phyloP scores from a whole-genome alignment of 1,140 invertebrate genomes.

The Bombus waltoni region DNA sequence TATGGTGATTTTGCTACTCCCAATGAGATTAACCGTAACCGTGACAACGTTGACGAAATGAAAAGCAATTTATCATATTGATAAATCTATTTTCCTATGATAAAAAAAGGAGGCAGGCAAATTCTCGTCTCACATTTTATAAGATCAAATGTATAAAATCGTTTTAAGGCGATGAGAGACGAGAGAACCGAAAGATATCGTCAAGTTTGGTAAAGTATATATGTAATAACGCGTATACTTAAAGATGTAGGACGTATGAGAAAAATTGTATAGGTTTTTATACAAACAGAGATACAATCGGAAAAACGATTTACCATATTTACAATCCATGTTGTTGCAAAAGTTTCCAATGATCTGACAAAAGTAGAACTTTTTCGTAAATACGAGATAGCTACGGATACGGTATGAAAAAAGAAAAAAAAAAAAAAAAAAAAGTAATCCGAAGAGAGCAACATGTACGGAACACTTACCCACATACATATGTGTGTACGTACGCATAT shows the following conservation, averaged over 20 bases:
- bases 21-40: conserved; percentile 20
- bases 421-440: neutral
- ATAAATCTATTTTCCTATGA: neutral
- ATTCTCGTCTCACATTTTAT: too few species aligned
- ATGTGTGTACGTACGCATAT: neutral
- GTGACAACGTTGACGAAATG: neutral
- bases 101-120: too few species aligned
- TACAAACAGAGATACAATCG: too few species aligned
- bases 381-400: neutral
- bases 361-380: neutral
- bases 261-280: too few species aligned
- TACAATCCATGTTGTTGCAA: neutral
- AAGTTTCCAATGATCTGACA: neutral
- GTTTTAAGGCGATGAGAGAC: too few species aligned
- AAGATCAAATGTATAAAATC: too few species aligned
- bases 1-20: neutral
- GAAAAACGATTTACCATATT: too few species aligned
- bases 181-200: neutral
- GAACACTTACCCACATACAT: neutral
- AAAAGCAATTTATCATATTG: neutral
- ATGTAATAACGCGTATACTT: too few species aligned
- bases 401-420: neutral
- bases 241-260: too few species aligned
- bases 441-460: neutral
- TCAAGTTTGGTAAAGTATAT: neutral